phyloP scores from a whole-genome alignment of 2,797 vertebrate genomes.

The Craterocephalus amniculus region DNA sequence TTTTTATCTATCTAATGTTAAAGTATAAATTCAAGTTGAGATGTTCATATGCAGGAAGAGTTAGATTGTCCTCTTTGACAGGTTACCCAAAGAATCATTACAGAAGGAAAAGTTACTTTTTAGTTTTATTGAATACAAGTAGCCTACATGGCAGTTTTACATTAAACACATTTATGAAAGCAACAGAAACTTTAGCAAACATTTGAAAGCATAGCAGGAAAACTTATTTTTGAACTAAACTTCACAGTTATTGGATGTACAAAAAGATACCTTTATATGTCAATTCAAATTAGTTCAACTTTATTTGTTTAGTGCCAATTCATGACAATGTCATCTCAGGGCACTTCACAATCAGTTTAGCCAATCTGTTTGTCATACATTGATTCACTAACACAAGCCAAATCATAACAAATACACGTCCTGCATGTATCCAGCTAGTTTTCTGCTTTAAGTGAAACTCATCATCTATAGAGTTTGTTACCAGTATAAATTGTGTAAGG shows the following conservation, averaged over 20 bases:
- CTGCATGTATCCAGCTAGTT: not conserved
- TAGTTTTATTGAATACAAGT: not conserved
- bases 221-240: not conserved
- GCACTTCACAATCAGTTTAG: no score
- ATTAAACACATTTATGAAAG: not conserved
- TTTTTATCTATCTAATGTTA: not conserved
- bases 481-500: not conserved
- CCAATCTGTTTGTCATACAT: no score
- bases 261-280: not conserved
- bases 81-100: not conserved
- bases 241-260: not conserved
- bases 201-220: not conserved
- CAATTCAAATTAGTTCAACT: no score
- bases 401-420: no score
- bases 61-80: not conserved
- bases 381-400: no score
- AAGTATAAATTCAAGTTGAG: not conserved
- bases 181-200: not conserved
- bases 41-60: not conserved
- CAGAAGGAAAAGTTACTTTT: not conserved
- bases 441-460: not conserved
- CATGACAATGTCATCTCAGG: no score
- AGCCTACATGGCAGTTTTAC: not conserved
- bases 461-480: not conserved
- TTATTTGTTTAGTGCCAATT: no score